Evolutionary conservation across 2,797 vertebrate genomes (phyloP), one percentile per base, ranked within the genome.

Genomic region (Crenuchus spilurus): DNA sequence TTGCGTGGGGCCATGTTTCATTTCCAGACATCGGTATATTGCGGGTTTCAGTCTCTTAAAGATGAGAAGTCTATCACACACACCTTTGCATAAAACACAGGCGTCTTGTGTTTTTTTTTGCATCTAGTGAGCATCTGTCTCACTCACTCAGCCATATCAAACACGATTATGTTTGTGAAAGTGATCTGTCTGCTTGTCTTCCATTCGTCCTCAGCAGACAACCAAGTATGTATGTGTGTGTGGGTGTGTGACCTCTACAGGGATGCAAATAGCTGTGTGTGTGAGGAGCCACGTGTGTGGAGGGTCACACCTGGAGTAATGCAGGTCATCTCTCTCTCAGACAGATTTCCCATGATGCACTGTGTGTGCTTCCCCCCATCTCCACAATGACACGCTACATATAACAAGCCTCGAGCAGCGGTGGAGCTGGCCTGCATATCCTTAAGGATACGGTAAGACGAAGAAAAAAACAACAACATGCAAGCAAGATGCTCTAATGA

Each of bases 131-230:
- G 74, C 77, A 79, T 77, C 75, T 82, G 77, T 79, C 74, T 77
- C 77, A 77, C 61, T 79, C 80, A 76, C 72, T 79, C 80, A 82
- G 74, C 77, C 80, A 82, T 76, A 82, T 76, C 77, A 82, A 79
- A 82, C 74, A 79, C 70, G 70, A 82, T 82, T 82, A 82, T 68
- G 73, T 70, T 82, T 76, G 80, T 82, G 73, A 82, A 79, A 82
- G 80, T 76, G 80, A 79, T 82, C 80, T 82, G 80, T 82, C 79
- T 72, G 76, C 79, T 76, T 76, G 76, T 81, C 80, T 82, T 77
- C 70, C 26, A 46, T 77, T 77, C 49, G 80, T 82, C 80, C 80
- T 79, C 76, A 52, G 54, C 73, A 58, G 76, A 80, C 66, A 31
- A 73, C 30, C 66, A 3, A 72, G 76, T 10, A 16, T 42, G 39